These are phyloP conservation scores for Meteorus colon DNA, from an alignment of 2,888 invertebrate species.

Conservation along the genomic window DNA sequence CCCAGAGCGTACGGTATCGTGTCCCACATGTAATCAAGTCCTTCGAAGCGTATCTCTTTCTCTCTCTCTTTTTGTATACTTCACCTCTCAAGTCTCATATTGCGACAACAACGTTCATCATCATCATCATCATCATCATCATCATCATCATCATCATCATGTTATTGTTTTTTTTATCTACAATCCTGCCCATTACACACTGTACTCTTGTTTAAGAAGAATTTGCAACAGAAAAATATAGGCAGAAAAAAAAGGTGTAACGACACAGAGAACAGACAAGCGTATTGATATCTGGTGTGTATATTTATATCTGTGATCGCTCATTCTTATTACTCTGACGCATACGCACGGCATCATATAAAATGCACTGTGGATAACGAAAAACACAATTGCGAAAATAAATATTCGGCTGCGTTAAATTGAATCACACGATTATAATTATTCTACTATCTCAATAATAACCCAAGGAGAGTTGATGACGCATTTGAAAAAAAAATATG, in stretches of 20 bases:
- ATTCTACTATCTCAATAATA: background rate
- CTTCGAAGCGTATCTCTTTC: slow-evolving; percentile 48
- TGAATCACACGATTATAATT: slow-evolving; percentile 13
- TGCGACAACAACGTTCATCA: slow-evolving; percentile 9
- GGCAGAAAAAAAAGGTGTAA: background rate
- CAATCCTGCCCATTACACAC: background rate
- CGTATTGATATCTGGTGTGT: background rate
- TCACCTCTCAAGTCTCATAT: background rate
- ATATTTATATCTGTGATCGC: background rate
- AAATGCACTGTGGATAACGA: background rate
- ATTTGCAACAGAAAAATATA: background rate
- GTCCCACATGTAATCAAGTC: slow-evolving; percentile 62
- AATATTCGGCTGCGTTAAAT: background rate
- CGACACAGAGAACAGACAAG: background rate
- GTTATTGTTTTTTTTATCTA: background rate
- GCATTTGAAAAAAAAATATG: slow-evolving; percentile 15
- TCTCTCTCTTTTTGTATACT: background rate
- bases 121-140: no score
- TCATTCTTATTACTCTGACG: background rate
- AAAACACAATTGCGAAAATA: background rate
- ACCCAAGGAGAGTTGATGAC: background rate
- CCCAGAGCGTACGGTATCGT: slow-evolving; percentile 57
- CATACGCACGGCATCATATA: slow-evolving; percentile 5
- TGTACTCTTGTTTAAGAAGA: background rate
- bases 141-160: background rate